A percentile compares a stretch with the other conserved stretches of the same genome.
Conservation (phyloP, 2,113 vertebrate genomes). For the Sapajus apella region DNA sequence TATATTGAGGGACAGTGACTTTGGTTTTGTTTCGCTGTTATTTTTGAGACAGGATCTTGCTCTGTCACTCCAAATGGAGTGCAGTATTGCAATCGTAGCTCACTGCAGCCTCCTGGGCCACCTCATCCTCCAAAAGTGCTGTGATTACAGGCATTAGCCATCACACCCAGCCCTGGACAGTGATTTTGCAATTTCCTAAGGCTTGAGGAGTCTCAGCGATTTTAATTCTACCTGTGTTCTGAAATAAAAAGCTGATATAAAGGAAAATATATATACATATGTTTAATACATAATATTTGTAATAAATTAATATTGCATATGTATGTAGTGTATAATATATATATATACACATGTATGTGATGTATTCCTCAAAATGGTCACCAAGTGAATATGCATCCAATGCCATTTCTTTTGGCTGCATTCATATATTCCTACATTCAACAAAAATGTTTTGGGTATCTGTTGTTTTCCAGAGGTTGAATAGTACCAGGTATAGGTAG, state of each 20-base stretch:
- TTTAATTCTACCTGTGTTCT: background rate
- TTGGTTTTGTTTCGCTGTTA: too few species aligned
- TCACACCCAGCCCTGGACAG: background rate
- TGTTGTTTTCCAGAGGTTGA: background rate
- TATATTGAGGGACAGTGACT: background rate
- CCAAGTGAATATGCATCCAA: background rate
- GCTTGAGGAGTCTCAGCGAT: background rate
- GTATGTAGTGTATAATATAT: background rate
- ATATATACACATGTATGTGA: too few species aligned
- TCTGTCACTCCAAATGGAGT: too few species aligned
- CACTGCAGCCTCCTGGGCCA: too few species aligned
- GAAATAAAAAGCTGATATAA: background rate
- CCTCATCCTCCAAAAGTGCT: too few species aligned
- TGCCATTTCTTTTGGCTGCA: background rate
- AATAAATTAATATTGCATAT: background rate
- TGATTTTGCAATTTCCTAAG: background rate
- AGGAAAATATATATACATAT: background rate
- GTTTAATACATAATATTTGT: background rate
- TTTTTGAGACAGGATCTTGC: too few species aligned
- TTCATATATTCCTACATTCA: background rate
- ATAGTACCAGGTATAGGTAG: background rate
- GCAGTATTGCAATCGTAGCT: accelerated
- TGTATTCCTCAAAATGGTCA: background rate
- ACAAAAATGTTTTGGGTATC: background rate
- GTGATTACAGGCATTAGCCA: too few species aligned